phyloP scores from a whole-genome alignment of 2,797 vertebrate species.

The Hydrophis major region DNA sequence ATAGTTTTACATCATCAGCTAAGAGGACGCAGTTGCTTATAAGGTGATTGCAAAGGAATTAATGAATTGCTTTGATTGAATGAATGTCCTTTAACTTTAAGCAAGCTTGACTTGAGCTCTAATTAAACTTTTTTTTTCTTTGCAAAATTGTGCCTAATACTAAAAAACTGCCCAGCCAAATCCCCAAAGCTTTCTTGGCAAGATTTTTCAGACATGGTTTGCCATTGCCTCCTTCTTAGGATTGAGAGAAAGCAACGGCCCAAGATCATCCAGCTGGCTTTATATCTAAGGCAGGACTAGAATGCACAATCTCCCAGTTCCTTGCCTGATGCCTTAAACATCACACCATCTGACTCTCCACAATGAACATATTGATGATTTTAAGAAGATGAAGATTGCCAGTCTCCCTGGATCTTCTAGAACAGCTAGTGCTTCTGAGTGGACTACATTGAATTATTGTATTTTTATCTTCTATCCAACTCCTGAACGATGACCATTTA shows the following conservation, averaged over 20 bases:
- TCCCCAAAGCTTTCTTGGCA: not conserved
- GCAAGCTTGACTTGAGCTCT: not conserved
- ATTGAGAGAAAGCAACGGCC: not conserved
- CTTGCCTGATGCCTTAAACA: not conserved
- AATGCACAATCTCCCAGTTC: not conserved
- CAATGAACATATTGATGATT: not conserved
- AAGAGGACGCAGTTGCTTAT: too few species aligned
- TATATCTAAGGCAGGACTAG: not conserved
- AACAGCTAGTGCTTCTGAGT: not conserved
- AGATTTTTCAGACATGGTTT: not conserved
- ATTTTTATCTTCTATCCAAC: not conserved
- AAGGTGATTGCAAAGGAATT: too few species aligned
- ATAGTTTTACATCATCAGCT: too few species aligned
- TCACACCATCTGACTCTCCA: not conserved
- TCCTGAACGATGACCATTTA: not conserved
- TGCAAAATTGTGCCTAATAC: not conserved
- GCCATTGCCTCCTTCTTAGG: not conserved
- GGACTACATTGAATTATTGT: not conserved
- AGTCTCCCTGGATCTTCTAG: not conserved
- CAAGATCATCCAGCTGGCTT: not conserved
- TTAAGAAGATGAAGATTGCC: not conserved
- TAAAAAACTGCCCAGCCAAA: not conserved
- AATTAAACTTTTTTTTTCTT: not conserved
- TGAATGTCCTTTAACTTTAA: constrained; percentile 37
- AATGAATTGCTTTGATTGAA: constrained; percentile 5